phyloP scores from a whole-genome alignment of 2,797 vertebrate genomes.

The Tachyglossus aculeatus region DNA sequence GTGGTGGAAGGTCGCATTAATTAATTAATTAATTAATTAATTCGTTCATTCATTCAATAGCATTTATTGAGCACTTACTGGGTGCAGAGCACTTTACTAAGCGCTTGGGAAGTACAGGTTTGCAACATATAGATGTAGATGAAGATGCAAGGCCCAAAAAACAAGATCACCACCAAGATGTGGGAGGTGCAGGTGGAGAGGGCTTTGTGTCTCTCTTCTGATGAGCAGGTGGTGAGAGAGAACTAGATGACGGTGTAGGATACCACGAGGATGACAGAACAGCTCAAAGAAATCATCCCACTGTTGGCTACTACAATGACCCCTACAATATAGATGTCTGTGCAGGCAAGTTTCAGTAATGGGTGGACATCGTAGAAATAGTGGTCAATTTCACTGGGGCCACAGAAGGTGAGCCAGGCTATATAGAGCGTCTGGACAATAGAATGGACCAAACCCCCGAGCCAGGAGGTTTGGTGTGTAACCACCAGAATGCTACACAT shows the following conservation, averaged over 20 bases:
- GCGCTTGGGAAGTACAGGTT: too few relatives aligned
- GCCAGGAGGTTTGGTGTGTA: slow-evolving; percentile 38
- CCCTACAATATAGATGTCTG: slow-evolving; percentile 34
- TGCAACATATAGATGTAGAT: too few relatives aligned
- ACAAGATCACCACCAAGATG: slow-evolving; percentile 37
- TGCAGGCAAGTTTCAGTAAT: slow-evolving; percentile 45
- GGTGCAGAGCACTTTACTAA: too few relatives aligned
- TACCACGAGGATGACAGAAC: slow-evolving; percentile 32
- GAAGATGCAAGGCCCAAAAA: slow-evolving; percentile 45
- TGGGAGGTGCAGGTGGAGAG: slow-evolving; percentile 39
- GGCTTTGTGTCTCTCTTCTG: slow-evolving; percentile 23
- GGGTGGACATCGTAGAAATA: slow-evolving; percentile 46
- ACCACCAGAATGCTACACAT: slow-evolving; percentile 17
- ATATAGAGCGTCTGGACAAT: slow-evolving; percentile 34
- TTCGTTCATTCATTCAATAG: too few relatives aligned
- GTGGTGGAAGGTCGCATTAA: slow-evolving; percentile 28
- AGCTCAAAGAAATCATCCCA: slow-evolving; percentile 35
- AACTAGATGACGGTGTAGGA: slow-evolving; percentile 26
- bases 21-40: too few relatives aligned
- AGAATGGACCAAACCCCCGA: slow-evolving; percentile 33
- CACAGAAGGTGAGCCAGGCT: slow-evolving; percentile 26
- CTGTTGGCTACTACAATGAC: slow-evolving; percentile 47
- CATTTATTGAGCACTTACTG: too few relatives aligned
- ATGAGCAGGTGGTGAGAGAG: slow-evolving; percentile 34
- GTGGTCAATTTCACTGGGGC: slow-evolving; percentile 29